phyloP scores from a whole-genome alignment of 2,113 vertebrate species.

The Phyllopteryx taeniolatus region DNA sequence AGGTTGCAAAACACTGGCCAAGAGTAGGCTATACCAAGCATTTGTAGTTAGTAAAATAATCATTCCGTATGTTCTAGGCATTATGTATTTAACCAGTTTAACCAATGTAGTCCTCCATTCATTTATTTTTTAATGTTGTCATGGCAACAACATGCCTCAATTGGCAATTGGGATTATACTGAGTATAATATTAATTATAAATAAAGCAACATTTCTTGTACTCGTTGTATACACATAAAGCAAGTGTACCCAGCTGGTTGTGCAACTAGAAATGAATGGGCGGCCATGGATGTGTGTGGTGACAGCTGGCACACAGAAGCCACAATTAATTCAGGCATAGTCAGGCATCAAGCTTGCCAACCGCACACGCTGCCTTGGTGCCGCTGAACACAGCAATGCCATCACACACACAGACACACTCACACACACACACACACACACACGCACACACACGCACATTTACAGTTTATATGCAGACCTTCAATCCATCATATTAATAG shows the following conservation, averaged over 20 bases:
- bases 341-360: conserved; percentile 34
- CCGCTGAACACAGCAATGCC: conserved; percentile 31
- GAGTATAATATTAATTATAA: too few relatives aligned
- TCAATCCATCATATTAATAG: conserved; percentile 1
- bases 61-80: too few relatives aligned
- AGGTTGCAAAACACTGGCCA: too few relatives aligned
- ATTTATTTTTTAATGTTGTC: too few relatives aligned
- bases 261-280: not conserved
- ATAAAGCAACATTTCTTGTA: not conserved
- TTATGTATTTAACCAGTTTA: too few relatives aligned
- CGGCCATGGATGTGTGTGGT: conserved; percentile 24
- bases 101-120: too few relatives aligned
- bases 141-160: too few relatives aligned
- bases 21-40: too few relatives aligned
- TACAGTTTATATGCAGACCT: too few relatives aligned
- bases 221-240: conserved; percentile 7
- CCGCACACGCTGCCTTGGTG: conserved; percentile 44
- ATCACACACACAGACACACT: conserved; percentile 14
- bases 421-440: not conserved
- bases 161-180: too few relatives aligned
- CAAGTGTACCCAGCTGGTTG: conserved; percentile 47
- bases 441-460: not conserved
- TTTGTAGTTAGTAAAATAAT: too few relatives aligned
- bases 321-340: conserved; percentile 55
- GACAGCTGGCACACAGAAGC: conserved; percentile 60